A percentile compares a stretch with the other conserved stretches of the same genome.
Evolutionary conservation across 1,140 invertebrate species (phyloP).

Genomic region (Maniola jurtina): DNA sequence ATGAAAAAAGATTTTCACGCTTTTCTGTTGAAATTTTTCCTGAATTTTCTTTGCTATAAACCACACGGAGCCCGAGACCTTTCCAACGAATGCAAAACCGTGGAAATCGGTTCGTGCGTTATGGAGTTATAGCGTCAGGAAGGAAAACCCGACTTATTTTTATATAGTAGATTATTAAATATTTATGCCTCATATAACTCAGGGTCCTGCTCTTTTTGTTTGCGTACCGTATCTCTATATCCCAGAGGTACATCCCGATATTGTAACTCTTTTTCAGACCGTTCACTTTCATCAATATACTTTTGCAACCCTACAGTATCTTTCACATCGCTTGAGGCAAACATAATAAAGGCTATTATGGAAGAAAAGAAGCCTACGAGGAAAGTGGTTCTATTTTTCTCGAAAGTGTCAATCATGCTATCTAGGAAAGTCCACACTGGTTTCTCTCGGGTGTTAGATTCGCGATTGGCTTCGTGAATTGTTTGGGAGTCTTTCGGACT

Average conservation of each 20-base stretch:
- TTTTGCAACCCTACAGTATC: constrained; percentile 34
- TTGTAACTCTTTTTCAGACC: neutral
- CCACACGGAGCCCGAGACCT: too few relatives aligned
- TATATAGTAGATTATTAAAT: too few relatives aligned
- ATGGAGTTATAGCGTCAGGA: too few relatives aligned
- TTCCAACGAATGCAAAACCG: too few relatives aligned
- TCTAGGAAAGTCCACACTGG: constrained; percentile 56
- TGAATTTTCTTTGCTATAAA: too few relatives aligned
- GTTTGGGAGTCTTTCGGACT: constrained; percentile 42
- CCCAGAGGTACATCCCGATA: constrained; percentile 51
- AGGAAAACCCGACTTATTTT: too few relatives aligned
- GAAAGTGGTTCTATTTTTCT: constrained; percentile 47
- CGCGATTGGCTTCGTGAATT: constrained; percentile 60
- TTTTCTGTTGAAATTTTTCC: too few relatives aligned
- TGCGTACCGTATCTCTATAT: constrained; percentile 49
- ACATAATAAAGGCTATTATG: constrained; percentile 25
- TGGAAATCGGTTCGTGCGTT: too few relatives aligned
- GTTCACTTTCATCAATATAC: constrained; percentile 35
- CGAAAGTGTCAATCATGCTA: constrained; percentile 48
- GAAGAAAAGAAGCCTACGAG: constrained; percentile 48
- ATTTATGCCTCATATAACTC: constrained; percentile 62
- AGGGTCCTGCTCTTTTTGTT: constrained; percentile 49
- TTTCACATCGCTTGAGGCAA: constrained; percentile 32
- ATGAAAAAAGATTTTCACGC: too few relatives aligned
- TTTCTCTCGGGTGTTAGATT: constrained; percentile 40